Conservation (phyloP, 2,888 invertebrate genomes). For the Phasia obesa region DNA sequence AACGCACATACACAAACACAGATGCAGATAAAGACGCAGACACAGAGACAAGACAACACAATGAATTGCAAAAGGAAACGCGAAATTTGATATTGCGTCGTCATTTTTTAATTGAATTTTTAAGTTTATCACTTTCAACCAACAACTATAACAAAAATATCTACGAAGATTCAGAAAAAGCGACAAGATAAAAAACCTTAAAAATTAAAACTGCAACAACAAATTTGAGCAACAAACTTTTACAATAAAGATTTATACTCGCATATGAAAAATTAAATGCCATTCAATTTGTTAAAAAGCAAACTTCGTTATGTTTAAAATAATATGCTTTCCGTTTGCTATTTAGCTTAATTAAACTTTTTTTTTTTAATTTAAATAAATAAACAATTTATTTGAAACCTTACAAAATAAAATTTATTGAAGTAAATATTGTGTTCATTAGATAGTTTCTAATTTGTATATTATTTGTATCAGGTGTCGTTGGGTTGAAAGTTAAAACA, state of each 20-base stretch:
- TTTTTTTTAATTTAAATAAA: neutral
- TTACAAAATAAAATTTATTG: neutral
- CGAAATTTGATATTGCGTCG: constrained; percentile 65
- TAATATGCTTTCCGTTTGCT: neutral
- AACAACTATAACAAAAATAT: constrained; percentile 38
- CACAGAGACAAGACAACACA: no score
- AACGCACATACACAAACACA: neutral
- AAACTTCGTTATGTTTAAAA: constrained; percentile 3
- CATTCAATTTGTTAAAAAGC: constrained; percentile 42
- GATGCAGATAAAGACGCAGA: neutral
- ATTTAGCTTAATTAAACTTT: neutral
- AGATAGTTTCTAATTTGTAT: no score
- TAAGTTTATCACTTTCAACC: constrained; percentile 67
- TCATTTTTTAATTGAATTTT: constrained; percentile 71
- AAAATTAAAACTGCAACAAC: constrained; percentile 8
- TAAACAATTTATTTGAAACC: neutral
- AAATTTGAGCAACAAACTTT: constrained; percentile 46
- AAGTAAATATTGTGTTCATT: no score
- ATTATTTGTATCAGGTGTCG: no score
- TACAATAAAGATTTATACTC: constrained; percentile 51
- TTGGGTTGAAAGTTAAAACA: no score
- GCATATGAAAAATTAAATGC: constrained; percentile 27
- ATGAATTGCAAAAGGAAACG: constrained; percentile 24
- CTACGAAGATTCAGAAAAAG: neutral
- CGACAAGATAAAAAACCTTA: neutral